Conservation (phyloP, 2,888 invertebrate species). For the Cheilosia variabilis region DNA sequence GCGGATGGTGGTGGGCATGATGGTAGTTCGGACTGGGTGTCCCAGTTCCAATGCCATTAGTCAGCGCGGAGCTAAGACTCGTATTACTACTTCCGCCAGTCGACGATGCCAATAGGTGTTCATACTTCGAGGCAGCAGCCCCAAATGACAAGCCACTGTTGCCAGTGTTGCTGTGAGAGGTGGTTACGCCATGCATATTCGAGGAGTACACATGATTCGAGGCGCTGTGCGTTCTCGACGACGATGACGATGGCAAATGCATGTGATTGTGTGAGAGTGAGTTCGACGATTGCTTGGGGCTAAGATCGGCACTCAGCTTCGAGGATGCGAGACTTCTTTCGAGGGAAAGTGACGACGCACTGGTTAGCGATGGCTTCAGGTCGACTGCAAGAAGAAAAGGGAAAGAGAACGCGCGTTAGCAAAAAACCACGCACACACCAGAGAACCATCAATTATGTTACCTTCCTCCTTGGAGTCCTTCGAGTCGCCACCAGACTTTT, state of each 20-base stretch:
- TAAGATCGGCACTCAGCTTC: conserved; percentile 75
- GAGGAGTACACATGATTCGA: conserved; percentile 80
- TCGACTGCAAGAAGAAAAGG: conserved; percentile 77
- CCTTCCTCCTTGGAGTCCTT: conserved; percentile 81
- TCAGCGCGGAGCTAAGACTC: conserved; percentile 63
- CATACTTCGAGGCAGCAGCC: conserved; percentile 79
- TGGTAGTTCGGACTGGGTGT: conserved; percentile 82
- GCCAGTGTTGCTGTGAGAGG: conserved; percentile 76
- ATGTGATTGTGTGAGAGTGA: conserved; percentile 70
- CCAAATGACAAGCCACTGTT: conserved; percentile 77
- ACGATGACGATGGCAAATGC: conserved; percentile 77
- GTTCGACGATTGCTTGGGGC: conserved; percentile 76
- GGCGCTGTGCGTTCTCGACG: conserved; percentile 75
- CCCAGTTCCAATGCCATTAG: conserved; percentile 77
- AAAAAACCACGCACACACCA: conserved; percentile 12
- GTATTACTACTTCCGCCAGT: conserved; percentile 75
- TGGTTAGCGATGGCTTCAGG: conserved; percentile 81
- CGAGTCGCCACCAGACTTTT: conserved; percentile 87
- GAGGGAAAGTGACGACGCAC: conserved; percentile 78
- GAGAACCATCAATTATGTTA: conserved; percentile 61
- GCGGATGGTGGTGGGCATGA: conserved; percentile 77
- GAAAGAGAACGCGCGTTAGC: conserved; percentile 10
- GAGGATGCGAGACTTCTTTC: conserved; percentile 77
- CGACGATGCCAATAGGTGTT: conserved; percentile 78
- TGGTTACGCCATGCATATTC: conserved; percentile 68